These are phyloP conservation scores for Heliconius charithonia DNA, from an alignment of 2,888 invertebrate species.

Conservation along the genomic window DNA sequence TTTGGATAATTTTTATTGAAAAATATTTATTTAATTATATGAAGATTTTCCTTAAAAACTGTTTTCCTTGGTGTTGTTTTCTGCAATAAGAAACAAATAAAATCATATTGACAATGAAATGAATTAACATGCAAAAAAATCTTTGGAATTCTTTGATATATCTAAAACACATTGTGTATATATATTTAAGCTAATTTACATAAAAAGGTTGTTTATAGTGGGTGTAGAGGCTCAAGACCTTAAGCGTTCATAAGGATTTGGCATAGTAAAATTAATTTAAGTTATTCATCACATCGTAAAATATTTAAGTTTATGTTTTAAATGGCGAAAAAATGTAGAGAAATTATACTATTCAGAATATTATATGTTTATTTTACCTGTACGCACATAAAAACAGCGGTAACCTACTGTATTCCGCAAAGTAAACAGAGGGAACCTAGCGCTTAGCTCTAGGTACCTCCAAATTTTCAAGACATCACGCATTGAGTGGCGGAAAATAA, in stretches of 20 bases:
- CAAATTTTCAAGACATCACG: no score
- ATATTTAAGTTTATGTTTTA: neutral
- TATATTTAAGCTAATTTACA: constrained; percentile 2
- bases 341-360: neutral
- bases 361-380: no score
- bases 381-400: no score
- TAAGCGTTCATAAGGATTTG: neutral
- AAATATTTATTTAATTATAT: no score
- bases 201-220: constrained; percentile 9
- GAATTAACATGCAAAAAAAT: neutral
- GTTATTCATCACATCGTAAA: neutral
- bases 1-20: no score
- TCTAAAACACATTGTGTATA: neutral
- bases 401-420: no score
- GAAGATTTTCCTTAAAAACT: no score
- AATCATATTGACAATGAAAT: neutral
- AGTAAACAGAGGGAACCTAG: no score
- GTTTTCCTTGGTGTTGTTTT: no score
- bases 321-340: neutral
- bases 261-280: constrained; percentile 1
- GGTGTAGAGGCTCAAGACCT: neutral
- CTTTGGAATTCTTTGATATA: neutral
- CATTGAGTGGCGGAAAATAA: no score
- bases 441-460: no score
- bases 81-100: neutral